Base-by-base conservation (phyloP, 92 coral and sea anemone genomes). In the Porites rus region DNA sequence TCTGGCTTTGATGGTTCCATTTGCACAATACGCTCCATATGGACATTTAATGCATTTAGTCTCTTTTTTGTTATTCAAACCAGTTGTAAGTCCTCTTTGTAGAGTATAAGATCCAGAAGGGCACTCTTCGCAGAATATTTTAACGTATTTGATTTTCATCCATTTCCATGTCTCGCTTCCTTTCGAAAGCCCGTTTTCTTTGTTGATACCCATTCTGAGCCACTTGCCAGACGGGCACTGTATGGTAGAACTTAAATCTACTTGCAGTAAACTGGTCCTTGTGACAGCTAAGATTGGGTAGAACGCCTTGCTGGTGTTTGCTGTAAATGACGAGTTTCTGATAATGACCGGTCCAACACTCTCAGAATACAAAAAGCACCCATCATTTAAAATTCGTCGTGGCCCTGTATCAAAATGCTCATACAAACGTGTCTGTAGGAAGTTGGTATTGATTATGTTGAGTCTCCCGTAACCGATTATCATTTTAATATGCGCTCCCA, bases 51-150 rank as follows among this genome's bases (percentile, higher is more conserved):
- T 28, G 65, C 90, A 87, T 22, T 60, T 10, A 6, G 43, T n/a
- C 19, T 50, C 28, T 18, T 70, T 60, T 19, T 21, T 19, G 12
- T 25, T 13, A 68, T 52, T 9, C 5, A 43, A 46, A 20, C 83
- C 83, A 19, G 31, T 25, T 21, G 25, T 24, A 24, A 28, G 5
- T 11, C 95, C 93, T 82, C 86, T 78, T 58, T 82, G 71, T 12
- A 89, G 28, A 22, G 83, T 89, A 74, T 86, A 92, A 66, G 80
- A 85, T n/a, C 77, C 79, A 64, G 24, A 31, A 6, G 80, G 54
- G 52, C 94, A 88, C 20, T 72, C 38, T n/a, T 88, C 83, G 58
- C 95, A 92, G 22, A 74, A 78, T 14, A 89, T 0, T 8, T 85
- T 70, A 46, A 87, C 25, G 46, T 69, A 74, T 11, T 69, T 75